phyloP scores from a whole-genome alignment of 2,888 invertebrate species.

The Octodonta nipae region DNA sequence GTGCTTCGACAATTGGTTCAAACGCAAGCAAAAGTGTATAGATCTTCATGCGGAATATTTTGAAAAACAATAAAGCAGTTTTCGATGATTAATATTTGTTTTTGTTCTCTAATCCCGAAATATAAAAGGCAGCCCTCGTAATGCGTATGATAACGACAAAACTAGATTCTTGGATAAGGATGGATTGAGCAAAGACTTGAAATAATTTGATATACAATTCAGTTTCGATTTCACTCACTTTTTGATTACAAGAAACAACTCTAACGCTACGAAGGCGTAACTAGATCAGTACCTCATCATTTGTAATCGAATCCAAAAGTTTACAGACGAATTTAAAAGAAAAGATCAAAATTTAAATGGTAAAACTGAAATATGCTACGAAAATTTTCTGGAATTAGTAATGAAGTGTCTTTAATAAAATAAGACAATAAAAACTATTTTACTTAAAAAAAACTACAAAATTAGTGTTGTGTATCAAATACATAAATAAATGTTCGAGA shows the following conservation, averaged over 20 bases:
- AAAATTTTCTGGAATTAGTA: conserved; percentile 30
- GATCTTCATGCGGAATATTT: no score
- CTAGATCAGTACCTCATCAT: conserved; percentile 31
- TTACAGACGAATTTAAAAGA: conserved; percentile 31
- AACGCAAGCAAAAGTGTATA: no score
- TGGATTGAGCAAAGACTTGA: conserved; percentile 25
- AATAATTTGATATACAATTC: conserved; percentile 28
- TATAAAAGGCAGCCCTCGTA: no score
- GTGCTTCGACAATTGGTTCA: no score
- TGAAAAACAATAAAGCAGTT: no score
- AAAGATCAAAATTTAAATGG: conserved; percentile 27
- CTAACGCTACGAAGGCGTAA: conserved; percentile 24
- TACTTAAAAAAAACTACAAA: no score
- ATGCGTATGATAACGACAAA: no score
- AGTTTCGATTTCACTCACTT: conserved; percentile 26
- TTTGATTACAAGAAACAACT: conserved; percentile 24
- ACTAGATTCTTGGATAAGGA: conserved; percentile 26
- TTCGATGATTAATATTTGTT: no score
- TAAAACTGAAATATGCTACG: conserved; percentile 28
- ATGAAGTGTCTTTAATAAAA: conserved; percentile 23
- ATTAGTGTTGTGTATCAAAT: no score
- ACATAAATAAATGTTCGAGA: no score
- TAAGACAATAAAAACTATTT: no score
- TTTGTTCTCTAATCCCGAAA: no score
- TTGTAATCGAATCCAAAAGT: conserved; percentile 33